Evolutionary conservation across 2,113 vertebrate species (phyloP).

Genomic region (human): DNA sequence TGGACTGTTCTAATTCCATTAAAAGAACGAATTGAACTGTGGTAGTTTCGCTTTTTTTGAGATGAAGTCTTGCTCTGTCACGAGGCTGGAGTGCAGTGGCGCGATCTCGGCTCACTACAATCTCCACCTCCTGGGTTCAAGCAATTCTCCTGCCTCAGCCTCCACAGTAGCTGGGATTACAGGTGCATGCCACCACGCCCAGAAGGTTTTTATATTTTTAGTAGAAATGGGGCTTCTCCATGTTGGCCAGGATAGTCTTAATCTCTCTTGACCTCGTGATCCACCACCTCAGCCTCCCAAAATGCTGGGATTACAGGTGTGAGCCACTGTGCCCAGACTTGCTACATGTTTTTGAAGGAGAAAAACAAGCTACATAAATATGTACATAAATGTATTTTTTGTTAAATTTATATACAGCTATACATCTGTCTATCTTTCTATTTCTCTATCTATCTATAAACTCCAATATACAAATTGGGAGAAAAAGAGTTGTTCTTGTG

Average conservation of each 20-base stretch:
- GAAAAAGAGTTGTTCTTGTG: background rate
- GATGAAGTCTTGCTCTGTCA: background rate
- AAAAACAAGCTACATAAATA: background rate
- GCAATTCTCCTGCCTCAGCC: background rate
- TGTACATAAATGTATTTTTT: too few relatives aligned
- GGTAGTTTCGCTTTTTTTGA: background rate
- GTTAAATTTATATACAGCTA: background rate
- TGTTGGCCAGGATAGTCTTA: too few relatives aligned
- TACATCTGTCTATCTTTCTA: background rate
- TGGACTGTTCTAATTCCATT: background rate
- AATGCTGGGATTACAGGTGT: background rate
- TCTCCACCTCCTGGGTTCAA: background rate
- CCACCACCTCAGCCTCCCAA: background rate
- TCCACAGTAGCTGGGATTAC: background rate
- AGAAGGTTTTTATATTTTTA: background rate
- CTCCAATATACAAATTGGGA: background rate
- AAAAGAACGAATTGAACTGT: background rate
- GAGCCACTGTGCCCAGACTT: background rate
- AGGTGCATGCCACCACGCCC: background rate
- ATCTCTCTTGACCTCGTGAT: background rate
- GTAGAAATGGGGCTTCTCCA: background rate
- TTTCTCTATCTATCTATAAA: too few relatives aligned
- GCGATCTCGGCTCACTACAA: background rate
- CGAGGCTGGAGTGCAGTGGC: background rate
- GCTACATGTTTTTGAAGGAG: background rate